Percentiles rank a stretch among this genome's conserved stretches.
phyloP scores from a whole-genome alignment of 2,113 vertebrate genomes.

The Callionymus lyra region DNA sequence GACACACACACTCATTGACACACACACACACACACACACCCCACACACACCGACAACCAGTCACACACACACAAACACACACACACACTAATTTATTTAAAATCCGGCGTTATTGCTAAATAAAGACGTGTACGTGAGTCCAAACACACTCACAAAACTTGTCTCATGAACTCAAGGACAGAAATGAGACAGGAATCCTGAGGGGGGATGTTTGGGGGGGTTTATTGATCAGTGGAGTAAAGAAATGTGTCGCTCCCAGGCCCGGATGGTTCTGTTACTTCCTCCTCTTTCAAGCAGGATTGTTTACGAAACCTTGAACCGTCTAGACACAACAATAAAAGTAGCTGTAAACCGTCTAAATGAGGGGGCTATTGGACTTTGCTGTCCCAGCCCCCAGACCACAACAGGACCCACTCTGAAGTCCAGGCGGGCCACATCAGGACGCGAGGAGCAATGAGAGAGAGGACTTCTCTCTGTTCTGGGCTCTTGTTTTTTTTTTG shows the following conservation, averaged over 20 bases:
- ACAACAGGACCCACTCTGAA: slow-evolving; percentile 4
- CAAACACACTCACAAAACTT: slow-evolving; percentile 19
- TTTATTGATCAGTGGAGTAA: slow-evolving; percentile 3
- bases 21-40: background rate
- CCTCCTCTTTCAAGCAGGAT: slow-evolving; percentile 71
- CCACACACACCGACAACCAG: slow-evolving; percentile 10
- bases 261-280: slow-evolving; percentile 35
- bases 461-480: no score
- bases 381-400: slow-evolving; percentile 67
- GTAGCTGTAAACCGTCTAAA: slow-evolving; percentile 92
- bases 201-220: background rate
- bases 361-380: slow-evolving; percentile 93
- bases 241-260: slow-evolving; percentile 17
- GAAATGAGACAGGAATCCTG: background rate
- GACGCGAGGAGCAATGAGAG: no score
- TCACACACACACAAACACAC: slow-evolving; percentile 46
- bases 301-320: slow-evolving; percentile 99
- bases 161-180: slow-evolving; percentile 18
- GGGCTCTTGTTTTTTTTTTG: no score
- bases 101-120: no score
- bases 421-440: no score
- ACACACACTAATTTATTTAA: no score
- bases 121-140: background rate
- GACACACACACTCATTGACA: slow-evolving; percentile 51
- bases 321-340: slow-evolving; percentile 99